Base-by-base conservation (phyloP, 2,113 vertebrate genomes). In the Tragelaphus buxtoni region DNA sequence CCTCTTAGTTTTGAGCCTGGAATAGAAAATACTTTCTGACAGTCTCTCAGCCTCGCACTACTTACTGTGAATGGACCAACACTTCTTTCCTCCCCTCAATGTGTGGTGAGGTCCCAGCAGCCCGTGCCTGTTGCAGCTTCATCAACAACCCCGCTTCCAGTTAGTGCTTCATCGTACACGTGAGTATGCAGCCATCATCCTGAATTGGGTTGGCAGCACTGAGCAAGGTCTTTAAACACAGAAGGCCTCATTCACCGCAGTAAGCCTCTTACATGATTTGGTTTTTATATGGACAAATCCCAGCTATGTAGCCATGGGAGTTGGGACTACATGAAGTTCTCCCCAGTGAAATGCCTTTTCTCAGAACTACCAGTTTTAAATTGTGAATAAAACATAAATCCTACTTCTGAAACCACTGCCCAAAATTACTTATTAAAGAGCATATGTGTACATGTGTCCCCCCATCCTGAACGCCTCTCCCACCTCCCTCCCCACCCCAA, bases 331-430 rank as follows among this genome's bases (percentile, higher is more conserved):
- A 0, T 63, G 39, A 91, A 77, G 14, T 90, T 32, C 45, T 92
- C 69, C 42, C 96, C 16, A 11, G 80, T 79, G 74, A 90, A 61
- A 83, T 35, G 26, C 26, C 47, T 95, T 76, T 81, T 55, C 85
- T 88, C 90, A 88, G 45, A 94, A 95, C 89, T 32, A 47, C 20
- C 47, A 20, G 4, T 51, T 80, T 35, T 87, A 69, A 51, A 55
- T n/a, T 47, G 42, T 76, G 53, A 91, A n/a, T 32, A 49, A 79
- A 74, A 65, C 49, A 55, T 65, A 90, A 90, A 90, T 80, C 58
- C 53, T 85, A 16, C 58, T 93, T 96, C 42, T 90, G 20, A 94
- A 77, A 47, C 20, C 76, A 53, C 28, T 32, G 42, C 30, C 24
- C 39, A 2, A 53, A 87, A 58, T 61, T 65, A 60, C n/a, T 55